A percentile compares a stretch with the other conserved stretches of the same genome.
These are phyloP conservation scores for Propsilocerus akamusi DNA, from an alignment of 1,140 invertebrate genomes.

Conservation along the genomic window DNA sequence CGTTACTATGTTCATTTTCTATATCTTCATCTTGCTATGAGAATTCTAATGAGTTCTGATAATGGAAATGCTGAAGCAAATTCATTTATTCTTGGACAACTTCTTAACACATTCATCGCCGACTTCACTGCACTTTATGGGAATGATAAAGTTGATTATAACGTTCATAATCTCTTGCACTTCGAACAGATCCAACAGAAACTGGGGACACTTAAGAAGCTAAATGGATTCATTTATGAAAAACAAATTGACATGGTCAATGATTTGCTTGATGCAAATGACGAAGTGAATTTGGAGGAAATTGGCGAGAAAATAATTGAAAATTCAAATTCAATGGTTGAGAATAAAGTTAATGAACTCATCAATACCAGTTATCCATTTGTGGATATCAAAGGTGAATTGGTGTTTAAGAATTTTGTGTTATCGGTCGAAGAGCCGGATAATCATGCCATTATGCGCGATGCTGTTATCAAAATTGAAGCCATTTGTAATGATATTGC, in stretches of 20 bases:
- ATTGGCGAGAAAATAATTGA: background rate
- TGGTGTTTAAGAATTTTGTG: background rate
- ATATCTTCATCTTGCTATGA: conserved; percentile 9
- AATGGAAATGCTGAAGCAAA: background rate
- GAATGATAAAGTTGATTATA: conserved; percentile 11
- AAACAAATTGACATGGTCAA: background rate
- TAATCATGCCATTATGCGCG: background rate
- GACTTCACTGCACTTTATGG: conserved; percentile 10
- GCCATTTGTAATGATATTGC: background rate
- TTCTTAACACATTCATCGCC: conserved; percentile 10
- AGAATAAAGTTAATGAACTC: background rate
- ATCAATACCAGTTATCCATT: background rate
- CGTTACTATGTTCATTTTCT: conserved; percentile 10
- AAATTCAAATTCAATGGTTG: background rate
- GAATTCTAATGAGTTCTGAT: conserved; percentile 9
- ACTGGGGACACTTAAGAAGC: background rate
- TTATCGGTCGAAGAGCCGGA: background rate
- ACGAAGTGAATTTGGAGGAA: background rate
- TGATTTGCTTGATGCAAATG: background rate
- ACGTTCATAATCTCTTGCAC: conserved; percentile 13
- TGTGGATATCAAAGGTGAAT: background rate
- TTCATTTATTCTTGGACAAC: conserved; percentile 3
- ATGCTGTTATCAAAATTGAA: background rate
- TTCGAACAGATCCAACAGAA: conserved; percentile 6
- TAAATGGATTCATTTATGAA: background rate